Evolutionary conservation across 2,797 vertebrate species (phyloP), one percentile per base, ranked within the genome.

Genomic region (Paratrypauchen microcephalus): DNA sequence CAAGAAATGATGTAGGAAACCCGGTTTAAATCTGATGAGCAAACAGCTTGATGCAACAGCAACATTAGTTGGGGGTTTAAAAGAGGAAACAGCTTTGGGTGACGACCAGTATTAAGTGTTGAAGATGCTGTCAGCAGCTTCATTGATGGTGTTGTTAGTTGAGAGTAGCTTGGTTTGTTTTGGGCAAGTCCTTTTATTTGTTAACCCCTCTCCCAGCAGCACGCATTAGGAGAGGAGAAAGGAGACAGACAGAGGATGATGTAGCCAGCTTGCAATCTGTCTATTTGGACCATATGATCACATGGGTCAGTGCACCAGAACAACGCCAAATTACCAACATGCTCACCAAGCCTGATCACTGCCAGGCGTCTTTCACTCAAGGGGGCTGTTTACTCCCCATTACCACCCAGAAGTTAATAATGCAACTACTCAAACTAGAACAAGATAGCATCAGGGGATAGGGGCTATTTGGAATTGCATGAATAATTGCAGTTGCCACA

Each of bases 241-340:
- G 70, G 48, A 81, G 84, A 71, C 66, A 12, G 71, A 70, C 48
- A 81, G 83, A 72, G 69, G 73, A 48, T 69, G 71, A 83, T 82
- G 66, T 62, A 41, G 74, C 75, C 76, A 26, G 80, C 52, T 24
- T 62, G 70, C 73, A 61, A 54, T 83, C 77, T 78, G 84, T 36
- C 15, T 77, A 73, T 41, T 76, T 32, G 64, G 30, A 64, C 64
- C 75, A 72, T 83, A 82, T 68, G 77, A 79, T 73, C 69, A 23
- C 71, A 79, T 68, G 84, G 87, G 76, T 90, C 82, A 87, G 75
- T 90, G 83, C 75, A 81, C 78, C 78, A 67, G 85, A 87, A 90
- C 81, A 89, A 85, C 86, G 87, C 71, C 73, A 5, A 60, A 1
- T 73, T 69, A 59, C 55, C 47, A 57, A 24, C 64, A 66, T n/a